Base-by-base conservation (phyloP, 2,113 vertebrate species). In the Motacilla tschutschensis region DNA sequence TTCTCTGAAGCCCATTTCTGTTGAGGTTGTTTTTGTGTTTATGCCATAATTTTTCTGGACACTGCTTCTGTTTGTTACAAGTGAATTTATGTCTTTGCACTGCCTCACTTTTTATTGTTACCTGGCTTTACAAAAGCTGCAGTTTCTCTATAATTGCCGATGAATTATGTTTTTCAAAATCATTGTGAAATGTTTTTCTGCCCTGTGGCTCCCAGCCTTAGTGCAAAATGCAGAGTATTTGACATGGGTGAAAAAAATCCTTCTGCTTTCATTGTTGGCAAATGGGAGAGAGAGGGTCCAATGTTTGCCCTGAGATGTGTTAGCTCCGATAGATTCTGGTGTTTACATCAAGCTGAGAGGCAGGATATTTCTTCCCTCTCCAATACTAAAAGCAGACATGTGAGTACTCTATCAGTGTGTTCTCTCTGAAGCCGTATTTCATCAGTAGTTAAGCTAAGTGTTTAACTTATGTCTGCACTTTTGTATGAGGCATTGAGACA, bases 61-160 rank as follows among this genome's bases (percentile, higher is more conserved):
- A 91, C 57, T 50, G 62, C 8, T 48, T 46, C 54, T 13, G 3
- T 64, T 80, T 87, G 46, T 88, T 64, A 36, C 29, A 69, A 15
- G 14, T 69, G 43, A 62, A 62, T 87, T 89, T 91, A 66, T 65
- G 40, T 69, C 55, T 76, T 79, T 83, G 33, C 31, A 19, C 26
- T 69, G 31, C 63, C 35, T 75, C 2, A 2, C 53, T 91, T 89
- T 80, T 86, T 60, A 28, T 79, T 87, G 58, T 91, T 71, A 62
- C 25, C 35, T 28, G n/a, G 71, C 77, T 93, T 81, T 81, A 79
- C 66, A 78, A 83, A 79, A 79, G 54, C 65, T 85, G 57, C 28
- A 47, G 36, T 82, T 94, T 74, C 71, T 88, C 72, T 75, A 14
- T 85, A 89, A 93, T 80, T 92, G 62, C 50, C 74, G 89, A 85